Base-by-base conservation (phyloP, 2,113 vertebrate genomes). In the Todiramphus saurophagus region DNA sequence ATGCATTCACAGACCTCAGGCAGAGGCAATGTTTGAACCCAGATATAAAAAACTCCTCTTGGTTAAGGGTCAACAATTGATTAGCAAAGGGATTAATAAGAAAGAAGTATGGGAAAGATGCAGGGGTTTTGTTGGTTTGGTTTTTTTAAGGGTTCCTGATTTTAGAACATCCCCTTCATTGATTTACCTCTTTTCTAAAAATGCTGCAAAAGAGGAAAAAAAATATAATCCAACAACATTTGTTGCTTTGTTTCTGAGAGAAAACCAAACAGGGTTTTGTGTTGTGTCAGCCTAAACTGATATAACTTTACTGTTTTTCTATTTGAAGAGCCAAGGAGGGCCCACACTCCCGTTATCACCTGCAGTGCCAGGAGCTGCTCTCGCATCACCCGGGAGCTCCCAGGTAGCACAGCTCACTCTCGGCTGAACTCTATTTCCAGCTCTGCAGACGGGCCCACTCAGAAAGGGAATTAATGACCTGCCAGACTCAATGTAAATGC, bases 221-320 rank as follows among this genome's bases (percentile, higher is more conserved):
- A 30, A 60, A 41, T 41, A 41, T 7, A 51, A 33, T 3, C 28
- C 4, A 27, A 35, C 11, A 56, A n/a, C 7, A 10, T 30, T 51
- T 50, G 2, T 55, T 37, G n/a, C 3, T 73, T 77, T 43, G 7
- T 77, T 90, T 12, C 56, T 64, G 60, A 33, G 35, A 50, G 66
- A n/a, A 62, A 96, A 48, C 9, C 9, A 20, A 74, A 16, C 2
- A 24, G 39, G 39, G 25, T 63, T 75, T 70, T 24, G 13, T 46
- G 6, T 25, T 3, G 15, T 56, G n/a, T 28, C 70, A 75, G n/a
- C 7, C 60, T 15, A 44, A 67, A 8, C 24, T 4, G 10, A 11
- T 14, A 39, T 33, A 7, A 59, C 33, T 18, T 25, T 41, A 3
- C 3, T 37, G 20, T 0, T 6, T 44, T 31, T 43, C 1, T n/a